A percentile compares a stretch with the other conserved stretches of the same genome.
Conservation (phyloP, 2,113 vertebrate genomes). For the Zosterops pallidus region DNA sequence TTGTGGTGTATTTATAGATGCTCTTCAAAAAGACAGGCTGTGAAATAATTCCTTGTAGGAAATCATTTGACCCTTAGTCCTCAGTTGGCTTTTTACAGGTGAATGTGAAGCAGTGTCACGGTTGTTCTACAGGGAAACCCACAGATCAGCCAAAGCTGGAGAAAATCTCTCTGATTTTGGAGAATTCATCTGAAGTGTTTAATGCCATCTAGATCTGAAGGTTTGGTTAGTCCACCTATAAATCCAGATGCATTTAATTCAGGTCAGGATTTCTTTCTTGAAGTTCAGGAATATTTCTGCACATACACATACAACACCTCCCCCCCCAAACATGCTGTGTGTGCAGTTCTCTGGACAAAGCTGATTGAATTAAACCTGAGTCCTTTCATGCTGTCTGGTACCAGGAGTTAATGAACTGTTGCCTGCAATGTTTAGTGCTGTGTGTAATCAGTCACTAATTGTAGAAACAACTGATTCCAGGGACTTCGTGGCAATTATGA, state of each 20-base stretch:
- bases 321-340: neutral
- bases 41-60: neutral
- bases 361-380: constrained; percentile 27
- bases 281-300: neutral
- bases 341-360: neutral
- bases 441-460: constrained; percentile 74
- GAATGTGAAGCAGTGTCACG: neutral
- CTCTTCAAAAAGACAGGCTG: neutral
- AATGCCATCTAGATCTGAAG: neutral
- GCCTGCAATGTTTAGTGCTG: constrained; percentile 51
- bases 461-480: constrained; percentile 73
- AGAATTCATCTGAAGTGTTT: neutral
- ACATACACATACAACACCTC: rapidly evolving
- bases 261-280: neutral
- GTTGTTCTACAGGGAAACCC: neutral
- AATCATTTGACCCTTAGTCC: neutral
- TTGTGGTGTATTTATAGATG: neutral
- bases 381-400: constrained; percentile 21
- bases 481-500: constrained; percentile 52
- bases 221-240: neutral
- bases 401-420: constrained; percentile 64
- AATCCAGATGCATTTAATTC: neutral
- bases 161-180: neutral
- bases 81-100: neutral
- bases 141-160: neutral